phyloP scores from a whole-genome alignment of 2,888 invertebrate species.

The Melieria omissa region DNA sequence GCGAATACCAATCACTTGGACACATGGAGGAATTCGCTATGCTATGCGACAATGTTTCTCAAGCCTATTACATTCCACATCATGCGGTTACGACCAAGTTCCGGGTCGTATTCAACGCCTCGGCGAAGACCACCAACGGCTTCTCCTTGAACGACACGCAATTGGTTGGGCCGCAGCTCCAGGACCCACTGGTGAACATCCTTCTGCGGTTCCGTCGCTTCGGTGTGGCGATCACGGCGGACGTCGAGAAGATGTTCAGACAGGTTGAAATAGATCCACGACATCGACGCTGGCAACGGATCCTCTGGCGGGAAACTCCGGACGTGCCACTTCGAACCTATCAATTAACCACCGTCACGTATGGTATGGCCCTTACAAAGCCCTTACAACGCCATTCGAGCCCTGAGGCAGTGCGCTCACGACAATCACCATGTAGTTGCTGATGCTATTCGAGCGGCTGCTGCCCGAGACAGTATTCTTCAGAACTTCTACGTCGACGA shows the following conservation, averaged over 20 bases:
- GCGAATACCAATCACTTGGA: constrained; percentile 1
- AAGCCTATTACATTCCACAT: constrained; percentile 34
- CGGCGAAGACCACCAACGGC: constrained; percentile 17
- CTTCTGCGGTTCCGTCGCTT: constrained; percentile 5
- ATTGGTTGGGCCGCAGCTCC: constrained; percentile 18
- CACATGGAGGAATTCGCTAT: constrained; percentile 21
- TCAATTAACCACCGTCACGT: constrained; percentile 24
- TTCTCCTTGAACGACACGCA: constrained; percentile 30
- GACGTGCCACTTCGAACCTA: background rate
- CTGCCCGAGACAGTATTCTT: background rate
- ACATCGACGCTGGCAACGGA: constrained; percentile 19
- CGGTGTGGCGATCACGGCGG: constrained; percentile 14
- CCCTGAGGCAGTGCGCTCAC: constrained; percentile 18
- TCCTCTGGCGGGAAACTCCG: constrained; percentile 27
- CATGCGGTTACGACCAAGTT: constrained; percentile 24
- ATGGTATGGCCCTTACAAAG: constrained; percentile 33
- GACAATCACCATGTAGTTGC: constrained; percentile 16
- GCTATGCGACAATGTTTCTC: background rate
- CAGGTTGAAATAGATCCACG: constrained; percentile 5
- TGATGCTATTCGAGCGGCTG: constrained; percentile 10
- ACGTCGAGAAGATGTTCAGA: constrained; percentile 15
- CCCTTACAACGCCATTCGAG: constrained; percentile 21
- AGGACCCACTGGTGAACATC: constrained; percentile 18
- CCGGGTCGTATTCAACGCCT: constrained; percentile 36
- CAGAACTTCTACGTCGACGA: constrained; percentile 35